Percentiles rank a stretch among this genome's conserved stretches.
phyloP scores from a whole-genome alignment of 2,888 invertebrate genomes.

The Erebia ligea region DNA sequence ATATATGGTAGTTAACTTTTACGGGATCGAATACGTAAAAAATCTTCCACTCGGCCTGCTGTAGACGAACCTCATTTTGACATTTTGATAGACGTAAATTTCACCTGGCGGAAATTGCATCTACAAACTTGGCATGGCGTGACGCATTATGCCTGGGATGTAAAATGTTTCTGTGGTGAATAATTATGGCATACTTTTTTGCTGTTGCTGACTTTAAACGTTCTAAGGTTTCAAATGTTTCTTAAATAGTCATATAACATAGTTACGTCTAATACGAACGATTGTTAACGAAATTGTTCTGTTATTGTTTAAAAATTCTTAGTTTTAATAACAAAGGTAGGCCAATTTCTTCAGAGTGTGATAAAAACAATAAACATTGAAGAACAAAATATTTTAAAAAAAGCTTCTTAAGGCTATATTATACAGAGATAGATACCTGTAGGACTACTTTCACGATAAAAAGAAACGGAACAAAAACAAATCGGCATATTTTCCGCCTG shows the following conservation, averaged over 20 bases:
- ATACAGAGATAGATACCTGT: too few relatives aligned
- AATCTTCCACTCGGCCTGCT: too few relatives aligned
- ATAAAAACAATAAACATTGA: background rate
- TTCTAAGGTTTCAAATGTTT: background rate
- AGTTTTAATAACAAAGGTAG: background rate
- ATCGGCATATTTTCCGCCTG: background rate
- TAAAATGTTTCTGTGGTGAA: background rate
- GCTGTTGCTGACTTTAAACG: background rate
- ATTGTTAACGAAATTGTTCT: background rate
- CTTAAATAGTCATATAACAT: too few relatives aligned
- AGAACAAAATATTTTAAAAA: background rate
- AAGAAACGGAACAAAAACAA: background rate
- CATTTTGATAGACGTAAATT: conserved; percentile 12
- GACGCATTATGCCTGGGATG: background rate
- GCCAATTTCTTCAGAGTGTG: background rate
- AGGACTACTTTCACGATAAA: background rate
- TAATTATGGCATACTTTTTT: background rate
- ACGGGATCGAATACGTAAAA: background rate
- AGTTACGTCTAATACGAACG: background rate
- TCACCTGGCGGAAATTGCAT: conserved; percentile 3
- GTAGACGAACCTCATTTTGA: background rate
- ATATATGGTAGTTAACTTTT: too few relatives aligned
- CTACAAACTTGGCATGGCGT: background rate
- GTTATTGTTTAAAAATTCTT: background rate
- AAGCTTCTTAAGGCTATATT: background rate